phyloP scores from a whole-genome alignment of 2,797 vertebrate species.

The Poeciliopsis infans region DNA sequence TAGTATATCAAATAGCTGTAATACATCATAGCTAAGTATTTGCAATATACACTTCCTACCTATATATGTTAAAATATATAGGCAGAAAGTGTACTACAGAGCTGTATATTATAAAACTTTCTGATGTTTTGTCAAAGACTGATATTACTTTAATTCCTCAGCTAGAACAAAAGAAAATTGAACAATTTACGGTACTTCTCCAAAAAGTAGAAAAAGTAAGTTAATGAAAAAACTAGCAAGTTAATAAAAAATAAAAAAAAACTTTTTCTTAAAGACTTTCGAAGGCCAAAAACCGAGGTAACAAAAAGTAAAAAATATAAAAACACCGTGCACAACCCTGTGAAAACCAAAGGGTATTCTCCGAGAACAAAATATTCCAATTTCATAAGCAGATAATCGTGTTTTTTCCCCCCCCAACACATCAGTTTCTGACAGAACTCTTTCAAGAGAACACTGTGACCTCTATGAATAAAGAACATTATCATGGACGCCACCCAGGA shows the following conservation, averaged over 20 bases:
- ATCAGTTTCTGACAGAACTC: constrained; percentile 28
- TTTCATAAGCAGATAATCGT: constrained; percentile 1
- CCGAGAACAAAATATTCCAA: background rate
- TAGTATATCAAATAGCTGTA: too few species aligned
- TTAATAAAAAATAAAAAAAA: background rate
- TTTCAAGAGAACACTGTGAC: constrained; percentile 13
- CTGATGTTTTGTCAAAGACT: background rate
- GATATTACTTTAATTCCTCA: background rate
- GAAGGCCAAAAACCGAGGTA: background rate
- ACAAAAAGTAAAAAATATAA: background rate
- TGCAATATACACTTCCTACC: background rate
- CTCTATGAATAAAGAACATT: constrained; percentile 24
- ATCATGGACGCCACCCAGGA: constrained; percentile 3
- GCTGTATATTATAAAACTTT: too few species aligned
- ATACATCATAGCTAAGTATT: too few species aligned
- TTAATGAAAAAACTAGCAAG: background rate
- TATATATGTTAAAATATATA: background rate
- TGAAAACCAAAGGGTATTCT: background rate
- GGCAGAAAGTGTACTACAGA: background rate
- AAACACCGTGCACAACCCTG: background rate
- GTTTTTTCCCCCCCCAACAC: constrained; percentile 15
- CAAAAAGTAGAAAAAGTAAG: background rate
- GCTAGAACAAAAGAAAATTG: background rate
- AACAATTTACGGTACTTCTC: background rate
- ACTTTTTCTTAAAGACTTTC: background rate